Conservation (phyloP, 2,113 vertebrate species). For the Brevimyrus niger region DNA sequence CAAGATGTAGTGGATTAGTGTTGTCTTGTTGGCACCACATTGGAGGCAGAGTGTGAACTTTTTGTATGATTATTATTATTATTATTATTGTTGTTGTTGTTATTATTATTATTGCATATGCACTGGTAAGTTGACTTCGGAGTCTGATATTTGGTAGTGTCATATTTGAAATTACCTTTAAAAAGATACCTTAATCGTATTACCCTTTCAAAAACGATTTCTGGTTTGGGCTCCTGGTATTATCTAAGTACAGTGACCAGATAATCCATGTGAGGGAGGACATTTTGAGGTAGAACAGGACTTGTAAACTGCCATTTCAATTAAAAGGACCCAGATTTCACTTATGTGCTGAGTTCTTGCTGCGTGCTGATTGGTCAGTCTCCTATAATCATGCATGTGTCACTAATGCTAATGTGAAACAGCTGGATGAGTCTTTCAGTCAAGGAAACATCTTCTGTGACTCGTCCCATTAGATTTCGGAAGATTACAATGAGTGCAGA, state of each 20-base stretch:
- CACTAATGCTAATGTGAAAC: no score
- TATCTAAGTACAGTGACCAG: not conserved
- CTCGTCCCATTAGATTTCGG: not conserved
- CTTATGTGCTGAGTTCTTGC: no score
- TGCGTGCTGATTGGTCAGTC: no score
- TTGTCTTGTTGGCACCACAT: not conserved
- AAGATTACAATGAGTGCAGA: not conserved
- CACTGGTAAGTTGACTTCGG: not conserved
- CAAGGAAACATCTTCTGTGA: constrained; percentile 1
- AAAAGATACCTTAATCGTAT: no score
- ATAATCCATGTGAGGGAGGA: no score
- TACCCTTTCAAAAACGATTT: not conserved
- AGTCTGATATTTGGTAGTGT: not conserved
- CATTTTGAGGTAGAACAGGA: no score
- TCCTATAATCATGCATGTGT: no score
- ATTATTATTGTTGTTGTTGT: not conserved
- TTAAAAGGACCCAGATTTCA: no score
- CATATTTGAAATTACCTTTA: not conserved
- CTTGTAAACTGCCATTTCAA: no score
- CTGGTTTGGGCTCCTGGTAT: not conserved
- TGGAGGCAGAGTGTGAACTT: no score
- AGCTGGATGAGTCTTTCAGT: no score
- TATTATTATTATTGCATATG: not conserved
- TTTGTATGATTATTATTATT: not conserved
- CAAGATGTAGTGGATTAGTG: not conserved